A percentile compares a stretch with the other conserved stretches of the same genome.
Conservation (phyloP, 2,888 invertebrate genomes). For the Silvanus unidentatus region DNA sequence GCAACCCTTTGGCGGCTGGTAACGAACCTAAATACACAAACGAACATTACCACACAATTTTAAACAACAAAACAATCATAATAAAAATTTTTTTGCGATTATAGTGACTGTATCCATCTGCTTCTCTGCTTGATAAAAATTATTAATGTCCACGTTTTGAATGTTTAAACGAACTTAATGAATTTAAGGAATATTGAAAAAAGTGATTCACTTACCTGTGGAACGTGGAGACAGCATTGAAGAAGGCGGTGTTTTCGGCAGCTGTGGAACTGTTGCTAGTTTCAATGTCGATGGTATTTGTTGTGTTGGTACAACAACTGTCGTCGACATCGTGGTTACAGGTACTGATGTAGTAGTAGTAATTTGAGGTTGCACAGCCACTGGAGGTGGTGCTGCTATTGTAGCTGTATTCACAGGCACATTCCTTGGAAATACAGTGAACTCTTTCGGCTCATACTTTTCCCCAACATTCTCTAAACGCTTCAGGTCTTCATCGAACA, state of each 20-base stretch:
- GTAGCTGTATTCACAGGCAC: neutral
- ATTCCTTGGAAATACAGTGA: slow-evolving; percentile 37
- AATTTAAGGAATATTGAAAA: too few relatives aligned
- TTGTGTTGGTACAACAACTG: slow-evolving; percentile 2
- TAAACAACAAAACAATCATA: neutral
- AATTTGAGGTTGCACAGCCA: slow-evolving; percentile 7
- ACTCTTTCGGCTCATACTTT: slow-evolving; percentile 68
- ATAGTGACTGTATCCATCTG: neutral
- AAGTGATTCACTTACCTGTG: slow-evolving; percentile 35
- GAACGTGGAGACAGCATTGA: slow-evolving; percentile 41
- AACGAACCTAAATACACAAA: neutral
- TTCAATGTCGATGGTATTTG: slow-evolving; percentile 24
- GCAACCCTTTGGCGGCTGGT: slow-evolving; percentile 53
- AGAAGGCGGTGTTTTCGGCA: slow-evolving; percentile 35
- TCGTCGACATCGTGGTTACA: neutral
- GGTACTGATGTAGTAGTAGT: slow-evolving; percentile 13
- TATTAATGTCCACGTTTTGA: too few relatives aligned
- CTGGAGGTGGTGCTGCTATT: slow-evolving; percentile 4
- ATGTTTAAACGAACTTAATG: too few relatives aligned
- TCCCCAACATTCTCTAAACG: slow-evolving; percentile 82
- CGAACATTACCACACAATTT: neutral
- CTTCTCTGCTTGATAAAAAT: too few relatives aligned
- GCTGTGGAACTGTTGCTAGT: slow-evolving; percentile 29
- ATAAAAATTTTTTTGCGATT: neutral
- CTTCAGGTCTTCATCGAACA: slow-evolving; percentile 94